Evolutionary conservation across 2,797 vertebrate species (phyloP).

Genomic region (Steatocranus sp.): DNA sequence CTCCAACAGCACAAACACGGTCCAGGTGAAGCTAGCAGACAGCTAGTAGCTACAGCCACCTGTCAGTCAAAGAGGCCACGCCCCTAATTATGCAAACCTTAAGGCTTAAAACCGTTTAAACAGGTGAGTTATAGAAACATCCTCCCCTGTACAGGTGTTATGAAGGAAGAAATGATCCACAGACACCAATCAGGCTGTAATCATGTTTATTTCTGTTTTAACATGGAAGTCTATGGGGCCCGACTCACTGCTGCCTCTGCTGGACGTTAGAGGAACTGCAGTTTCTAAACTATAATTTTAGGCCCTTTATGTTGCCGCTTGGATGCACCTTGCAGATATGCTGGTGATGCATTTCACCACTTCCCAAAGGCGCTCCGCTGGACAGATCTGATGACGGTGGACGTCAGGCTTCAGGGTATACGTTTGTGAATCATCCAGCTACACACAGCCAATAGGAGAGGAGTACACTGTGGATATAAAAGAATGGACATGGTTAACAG

Average conservation of each 20-base stretch:
- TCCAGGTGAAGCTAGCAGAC: neutral
- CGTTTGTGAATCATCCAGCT: neutral
- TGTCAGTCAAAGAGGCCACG: neutral
- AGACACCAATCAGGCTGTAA: fast-evolving
- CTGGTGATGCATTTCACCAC: neutral
- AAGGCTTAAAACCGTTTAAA: neutral
- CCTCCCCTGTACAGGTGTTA: neutral
- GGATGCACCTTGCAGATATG: neutral
- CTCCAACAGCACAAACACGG: neutral
- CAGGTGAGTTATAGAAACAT: neutral
- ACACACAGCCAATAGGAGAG: neutral
- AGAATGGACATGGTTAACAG: neutral
- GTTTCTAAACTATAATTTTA: neutral
- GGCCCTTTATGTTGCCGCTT: fast-evolving
- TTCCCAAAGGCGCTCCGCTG: neutral
- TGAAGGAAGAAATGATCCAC: fast-evolving
- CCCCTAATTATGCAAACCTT: neutral
- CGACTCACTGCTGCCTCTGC: neutral
- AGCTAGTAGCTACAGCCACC: neutral
- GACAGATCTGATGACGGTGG: neutral
- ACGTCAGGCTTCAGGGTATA: neutral
- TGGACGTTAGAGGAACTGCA: neutral
- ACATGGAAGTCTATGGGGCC: neutral
- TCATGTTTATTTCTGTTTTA: neutral
- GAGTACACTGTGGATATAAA: neutral